phyloP scores from a whole-genome alignment of 2,797 vertebrate genomes.

The Clarias platycephalus region DNA sequence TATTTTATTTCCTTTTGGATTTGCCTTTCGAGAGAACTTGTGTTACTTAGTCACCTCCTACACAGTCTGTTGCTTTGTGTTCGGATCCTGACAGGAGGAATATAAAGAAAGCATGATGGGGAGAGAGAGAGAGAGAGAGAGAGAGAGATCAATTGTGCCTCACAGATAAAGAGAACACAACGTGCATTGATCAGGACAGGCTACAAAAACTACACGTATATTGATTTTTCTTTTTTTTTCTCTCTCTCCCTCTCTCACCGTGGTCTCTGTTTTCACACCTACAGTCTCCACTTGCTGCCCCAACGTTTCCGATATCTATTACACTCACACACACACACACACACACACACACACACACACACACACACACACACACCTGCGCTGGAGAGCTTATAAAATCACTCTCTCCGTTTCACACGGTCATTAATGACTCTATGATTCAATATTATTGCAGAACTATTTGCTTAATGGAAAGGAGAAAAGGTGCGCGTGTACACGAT shows the following conservation, averaged over 20 bases:
- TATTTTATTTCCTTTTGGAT: neutral
- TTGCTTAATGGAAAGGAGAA: neutral
- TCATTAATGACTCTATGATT: neutral
- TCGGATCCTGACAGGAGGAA: neutral
- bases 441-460: neutral
- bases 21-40: neutral
- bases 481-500: neutral
- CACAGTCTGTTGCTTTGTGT: conserved; percentile 21
- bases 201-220: conserved; percentile 43
- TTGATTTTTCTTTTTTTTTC: conserved; percentile 37
- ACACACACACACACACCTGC: neutral
- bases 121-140: neutral
- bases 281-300: conserved; percentile 62
- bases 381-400: conserved; percentile 8
- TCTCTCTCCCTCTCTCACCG: neutral
- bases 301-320: neutral
- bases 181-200: conserved; percentile 50
- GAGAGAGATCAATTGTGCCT: conserved; percentile 25
- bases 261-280: conserved; percentile 56
- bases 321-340: neutral
- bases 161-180: conserved; percentile 21
- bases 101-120: neutral
- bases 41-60: conserved; percentile 27
- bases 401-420: neutral
- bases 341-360: neutral